These are phyloP conservation scores for Clepsis dumicolana DNA, from an alignment of 2,888 invertebrate genomes.

Conservation along the genomic window DNA sequence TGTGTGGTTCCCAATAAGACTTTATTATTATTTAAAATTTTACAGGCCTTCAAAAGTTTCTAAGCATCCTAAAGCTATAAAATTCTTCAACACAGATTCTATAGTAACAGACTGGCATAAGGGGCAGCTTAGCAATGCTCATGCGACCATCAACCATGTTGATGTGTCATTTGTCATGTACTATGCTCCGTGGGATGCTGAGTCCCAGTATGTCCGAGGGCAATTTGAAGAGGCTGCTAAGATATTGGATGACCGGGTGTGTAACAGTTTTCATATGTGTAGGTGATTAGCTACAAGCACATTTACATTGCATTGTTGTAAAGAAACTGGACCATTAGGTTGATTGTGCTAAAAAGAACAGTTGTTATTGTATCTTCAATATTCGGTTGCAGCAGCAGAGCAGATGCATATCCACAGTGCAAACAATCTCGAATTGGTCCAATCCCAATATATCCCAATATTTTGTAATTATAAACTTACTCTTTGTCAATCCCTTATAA, in stretches of 20 bases:
- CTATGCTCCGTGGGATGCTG: constrained; percentile 98
- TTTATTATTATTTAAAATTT: constrained; percentile 43
- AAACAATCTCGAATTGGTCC: too few relatives aligned
- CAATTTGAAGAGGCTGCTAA: constrained; percentile 92
- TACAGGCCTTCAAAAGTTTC: constrained; percentile 73
- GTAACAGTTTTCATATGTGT: constrained; percentile 48
- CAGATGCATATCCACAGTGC: too few relatives aligned
- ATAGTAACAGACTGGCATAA: constrained; percentile 91
- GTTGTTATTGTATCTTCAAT: too few relatives aligned
- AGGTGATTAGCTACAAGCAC: not conserved
- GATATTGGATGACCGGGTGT: constrained; percentile 89
- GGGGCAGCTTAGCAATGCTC: constrained; percentile 90
- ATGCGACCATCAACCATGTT: constrained; percentile 86
- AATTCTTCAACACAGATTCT: constrained; percentile 90
- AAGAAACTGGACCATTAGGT: too few relatives aligned
- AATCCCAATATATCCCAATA: too few relatives aligned
- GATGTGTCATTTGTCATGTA: constrained; percentile 96
- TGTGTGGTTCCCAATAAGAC: not conserved
- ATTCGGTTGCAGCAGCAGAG: too few relatives aligned
- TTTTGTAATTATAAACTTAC: too few relatives aligned
- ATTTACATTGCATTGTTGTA: not conserved
- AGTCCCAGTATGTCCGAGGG: constrained; percentile 90
- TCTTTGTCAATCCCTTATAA: too few relatives aligned
- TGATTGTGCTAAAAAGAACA: too few relatives aligned
- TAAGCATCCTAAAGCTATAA: constrained; percentile 84